Percentiles rank a stretch among this genome's conserved stretches.
Evolutionary conservation across 2,888 invertebrate genomes (phyloP).

Genomic region (Lasioglossum vierecki): DNA sequence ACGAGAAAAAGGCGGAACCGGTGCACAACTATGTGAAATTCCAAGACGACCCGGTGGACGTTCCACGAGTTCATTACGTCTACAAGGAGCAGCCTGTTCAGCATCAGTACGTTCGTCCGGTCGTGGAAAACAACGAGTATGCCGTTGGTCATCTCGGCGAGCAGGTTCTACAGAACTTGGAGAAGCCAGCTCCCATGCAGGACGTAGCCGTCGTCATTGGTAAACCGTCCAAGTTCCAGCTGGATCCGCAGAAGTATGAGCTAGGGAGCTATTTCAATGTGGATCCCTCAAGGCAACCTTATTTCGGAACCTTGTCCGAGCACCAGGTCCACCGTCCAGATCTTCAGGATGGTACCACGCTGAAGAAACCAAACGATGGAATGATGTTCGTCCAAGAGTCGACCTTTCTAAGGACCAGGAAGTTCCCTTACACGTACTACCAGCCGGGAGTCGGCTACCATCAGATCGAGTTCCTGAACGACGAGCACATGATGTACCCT

Average conservation of each 20-base stretch:
- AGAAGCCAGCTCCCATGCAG: conserved; percentile 45
- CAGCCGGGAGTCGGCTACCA: conserved; percentile 64
- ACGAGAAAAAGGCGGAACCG: conserved; percentile 10
- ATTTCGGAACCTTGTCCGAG: conserved; percentile 22
- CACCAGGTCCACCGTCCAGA: conserved; percentile 35
- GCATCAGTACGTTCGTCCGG: neutral
- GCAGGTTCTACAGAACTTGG: conserved; percentile 33
- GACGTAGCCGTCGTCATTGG: conserved; percentile 15
- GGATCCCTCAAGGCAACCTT: conserved; percentile 15
- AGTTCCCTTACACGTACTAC: conserved; percentile 75
- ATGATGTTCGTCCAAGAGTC: conserved; percentile 61
- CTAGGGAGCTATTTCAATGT: neutral
- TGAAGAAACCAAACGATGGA: conserved; percentile 40
- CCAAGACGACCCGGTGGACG: conserved; percentile 57
- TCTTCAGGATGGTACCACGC: conserved; percentile 20
- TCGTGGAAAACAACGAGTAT: conserved; percentile 19
- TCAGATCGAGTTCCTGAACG: conserved; percentile 37
- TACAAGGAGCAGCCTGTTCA: conserved; percentile 21
- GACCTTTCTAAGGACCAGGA: conserved; percentile 67
- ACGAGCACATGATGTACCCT: conserved; percentile 38
- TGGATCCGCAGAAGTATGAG: conserved; percentile 15
- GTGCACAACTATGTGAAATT: conserved; percentile 58
- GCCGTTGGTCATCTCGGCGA: conserved; percentile 20
- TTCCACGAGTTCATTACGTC: conserved; percentile 13
- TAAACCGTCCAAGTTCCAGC: conserved; percentile 64